Conservation (phyloP, 2,888 invertebrate species). For the Dicranocentrus wangi region DNA sequence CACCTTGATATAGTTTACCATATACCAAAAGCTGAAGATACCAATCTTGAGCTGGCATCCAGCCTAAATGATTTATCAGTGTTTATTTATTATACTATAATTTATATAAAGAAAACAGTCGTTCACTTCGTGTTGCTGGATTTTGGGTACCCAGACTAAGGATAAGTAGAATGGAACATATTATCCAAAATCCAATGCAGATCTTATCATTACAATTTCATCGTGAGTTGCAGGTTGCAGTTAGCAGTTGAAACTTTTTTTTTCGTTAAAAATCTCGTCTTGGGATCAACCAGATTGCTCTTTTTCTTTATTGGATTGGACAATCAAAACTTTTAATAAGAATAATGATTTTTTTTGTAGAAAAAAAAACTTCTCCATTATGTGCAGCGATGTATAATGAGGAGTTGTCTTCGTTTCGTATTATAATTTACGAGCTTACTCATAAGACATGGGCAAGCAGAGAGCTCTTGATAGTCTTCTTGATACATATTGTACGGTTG, state of each 20-base stretch:
- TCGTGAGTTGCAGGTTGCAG: not conserved
- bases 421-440: not conserved
- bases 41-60: conserved; percentile 47
- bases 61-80: conserved; percentile 61
- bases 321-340: conserved; percentile 23
- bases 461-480: conserved; percentile 12
- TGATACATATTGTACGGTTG: not conserved
- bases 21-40: conserved; percentile 25
- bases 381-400: not conserved
- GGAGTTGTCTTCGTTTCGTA: conserved; percentile 6
- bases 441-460: too few relatives aligned
- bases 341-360: conserved; percentile 16
- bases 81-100: conserved; percentile 56
- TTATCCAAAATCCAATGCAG: too few relatives aligned
- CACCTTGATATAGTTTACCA: not conserved
- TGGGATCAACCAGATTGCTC: not conserved
- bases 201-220: not conserved
- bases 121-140: not conserved
- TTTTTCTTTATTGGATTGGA: conserved; percentile 2
- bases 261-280: too few relatives aligned
- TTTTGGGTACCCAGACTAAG: too few relatives aligned
- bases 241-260: too few relatives aligned
- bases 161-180: too few relatives aligned
- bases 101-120: conserved; percentile 31
- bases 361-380: conserved; percentile 3